Evolutionary conservation across 2,113 vertebrate species (phyloP).

Genomic region (Girardinichthys multiradiatus): DNA sequence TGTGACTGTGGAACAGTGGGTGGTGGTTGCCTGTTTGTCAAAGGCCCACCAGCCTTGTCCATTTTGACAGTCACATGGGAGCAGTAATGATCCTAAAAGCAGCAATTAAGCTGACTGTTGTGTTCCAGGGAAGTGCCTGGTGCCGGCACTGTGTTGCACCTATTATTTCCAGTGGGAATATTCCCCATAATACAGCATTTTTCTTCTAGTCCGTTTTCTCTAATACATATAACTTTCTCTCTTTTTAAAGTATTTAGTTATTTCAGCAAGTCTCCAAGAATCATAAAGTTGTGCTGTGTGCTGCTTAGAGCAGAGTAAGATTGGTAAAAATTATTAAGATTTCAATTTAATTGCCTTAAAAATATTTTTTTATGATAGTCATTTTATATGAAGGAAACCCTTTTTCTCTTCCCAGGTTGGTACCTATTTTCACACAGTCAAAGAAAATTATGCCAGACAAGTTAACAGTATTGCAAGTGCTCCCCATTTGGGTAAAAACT

Average conservation of each 20-base stretch:
- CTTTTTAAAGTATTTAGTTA: conserved; percentile 7
- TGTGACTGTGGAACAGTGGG: conserved; percentile 67
- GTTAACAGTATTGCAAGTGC: too few relatives aligned
- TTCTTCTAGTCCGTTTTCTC: conserved; percentile 16
- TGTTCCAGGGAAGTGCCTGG: conserved; percentile 76
- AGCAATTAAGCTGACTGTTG: conserved; percentile 83
- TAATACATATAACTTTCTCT: conserved; percentile 40
- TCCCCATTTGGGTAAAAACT: neutral
- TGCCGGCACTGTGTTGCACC: conserved; percentile 66
- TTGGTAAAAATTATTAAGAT: too few relatives aligned
- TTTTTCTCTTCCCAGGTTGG: too few relatives aligned
- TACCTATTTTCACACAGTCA: too few relatives aligned
- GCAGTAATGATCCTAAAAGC: conserved; percentile 85
- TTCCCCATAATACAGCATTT: conserved; percentile 63
- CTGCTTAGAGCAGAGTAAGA: too few relatives aligned
- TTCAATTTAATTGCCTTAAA: too few relatives aligned
- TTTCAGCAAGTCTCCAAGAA: too few relatives aligned
- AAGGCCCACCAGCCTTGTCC: conserved; percentile 77
- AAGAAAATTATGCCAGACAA: too few relatives aligned
- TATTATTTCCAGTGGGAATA: conserved; percentile 81
- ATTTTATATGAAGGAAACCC: too few relatives aligned
- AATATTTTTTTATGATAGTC: too few relatives aligned
- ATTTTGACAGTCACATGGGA: conserved; percentile 84
- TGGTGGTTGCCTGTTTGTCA: conserved; percentile 77
- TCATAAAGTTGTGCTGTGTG: too few relatives aligned